These are phyloP conservation scores for Tholera decimalis DNA, from an alignment of 2,888 invertebrate species.

Conservation along the genomic window DNA sequence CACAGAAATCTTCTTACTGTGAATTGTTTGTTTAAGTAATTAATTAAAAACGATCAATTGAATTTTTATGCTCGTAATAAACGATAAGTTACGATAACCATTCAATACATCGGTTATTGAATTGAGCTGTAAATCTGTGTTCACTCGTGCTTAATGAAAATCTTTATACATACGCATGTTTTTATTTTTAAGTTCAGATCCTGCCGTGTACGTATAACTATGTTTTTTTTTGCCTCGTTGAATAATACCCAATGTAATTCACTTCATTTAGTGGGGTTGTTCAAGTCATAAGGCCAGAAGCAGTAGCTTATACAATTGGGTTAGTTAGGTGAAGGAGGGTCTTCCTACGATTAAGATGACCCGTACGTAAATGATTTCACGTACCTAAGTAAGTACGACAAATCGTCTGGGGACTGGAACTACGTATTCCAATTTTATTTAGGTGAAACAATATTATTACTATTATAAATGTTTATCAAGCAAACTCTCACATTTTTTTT, in stretches of 20 bases:
- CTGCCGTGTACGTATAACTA: constrained; percentile 1
- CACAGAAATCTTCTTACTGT: not conserved
- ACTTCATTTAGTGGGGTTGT: not conserved
- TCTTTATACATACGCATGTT: not conserved
- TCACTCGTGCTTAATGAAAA: not conserved
- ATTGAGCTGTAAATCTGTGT: not conserved
- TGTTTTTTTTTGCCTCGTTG: not conserved
- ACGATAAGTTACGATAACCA: not conserved
- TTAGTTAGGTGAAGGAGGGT: constrained; percentile 28
- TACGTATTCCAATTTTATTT: constrained; percentile 23
- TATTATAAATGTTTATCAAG: not conserved
- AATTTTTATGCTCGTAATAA: not conserved
- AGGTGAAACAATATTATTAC: not conserved
- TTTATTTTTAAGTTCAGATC: too few species aligned
- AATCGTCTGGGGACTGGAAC: constrained; percentile 10
- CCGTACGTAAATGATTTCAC: too few species aligned
- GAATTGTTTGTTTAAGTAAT: not conserved
- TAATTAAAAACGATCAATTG: not conserved
- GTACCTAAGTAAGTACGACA: constrained; percentile 3
- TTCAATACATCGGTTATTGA: not conserved
- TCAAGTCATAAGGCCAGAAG: not conserved
- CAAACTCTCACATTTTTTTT: not conserved
- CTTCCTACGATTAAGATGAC: too few species aligned
- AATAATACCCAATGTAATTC: constrained; percentile 2
- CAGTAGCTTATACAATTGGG: constrained; percentile 17